Percentiles rank a stretch among this genome's conserved stretches.
Conservation (phyloP, 2,797 vertebrate species). For the Yasuhikotakia modesta region DNA sequence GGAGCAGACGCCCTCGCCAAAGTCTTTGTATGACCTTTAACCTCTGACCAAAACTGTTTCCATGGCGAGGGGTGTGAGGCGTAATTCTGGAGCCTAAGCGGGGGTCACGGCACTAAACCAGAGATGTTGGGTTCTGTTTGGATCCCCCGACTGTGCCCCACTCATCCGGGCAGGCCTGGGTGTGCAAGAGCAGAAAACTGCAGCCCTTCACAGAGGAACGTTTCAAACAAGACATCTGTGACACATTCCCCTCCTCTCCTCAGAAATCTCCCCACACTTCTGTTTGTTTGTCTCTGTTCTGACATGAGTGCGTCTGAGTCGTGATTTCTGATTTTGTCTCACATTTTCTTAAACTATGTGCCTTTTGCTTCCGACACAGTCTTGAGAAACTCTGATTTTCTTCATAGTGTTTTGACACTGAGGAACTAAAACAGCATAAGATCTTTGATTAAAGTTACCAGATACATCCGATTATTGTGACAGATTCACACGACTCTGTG, state of each 20-base stretch:
- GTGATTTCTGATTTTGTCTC: constrained; percentile 9
- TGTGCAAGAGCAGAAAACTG: constrained; percentile 70
- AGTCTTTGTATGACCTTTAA: constrained; percentile 95
- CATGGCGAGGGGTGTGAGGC: constrained; percentile 2
- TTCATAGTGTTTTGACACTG: constrained; percentile 6
- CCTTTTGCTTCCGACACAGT: constrained; percentile 66
- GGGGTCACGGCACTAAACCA: constrained; percentile 54
- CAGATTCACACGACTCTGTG: neutral
- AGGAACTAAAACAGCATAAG: neutral
- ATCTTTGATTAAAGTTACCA: neutral
- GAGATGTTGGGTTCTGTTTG: neutral
- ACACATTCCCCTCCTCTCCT: constrained; percentile 53
- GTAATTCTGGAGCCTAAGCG: constrained; percentile 1
- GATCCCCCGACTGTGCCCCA: constrained; percentile 35
- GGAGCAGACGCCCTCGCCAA: constrained; percentile 96
- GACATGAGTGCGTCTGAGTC: neutral
- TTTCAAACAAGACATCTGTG: constrained; percentile 37
- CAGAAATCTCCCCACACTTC: constrained; percentile 60
- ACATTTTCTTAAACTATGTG: constrained; percentile 62
- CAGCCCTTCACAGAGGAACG: neutral
- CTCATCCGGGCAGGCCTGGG: constrained; percentile 94
- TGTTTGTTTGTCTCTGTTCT: constrained; percentile 60
- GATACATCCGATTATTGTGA: neutral
- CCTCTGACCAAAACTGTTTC: constrained; percentile 55
- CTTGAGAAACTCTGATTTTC: constrained; percentile 30